Evolutionary conservation across 1,140 invertebrate species (phyloP), one percentile per base, ranked within the genome.

Genomic region (Drosophila lacertosa): DNA sequence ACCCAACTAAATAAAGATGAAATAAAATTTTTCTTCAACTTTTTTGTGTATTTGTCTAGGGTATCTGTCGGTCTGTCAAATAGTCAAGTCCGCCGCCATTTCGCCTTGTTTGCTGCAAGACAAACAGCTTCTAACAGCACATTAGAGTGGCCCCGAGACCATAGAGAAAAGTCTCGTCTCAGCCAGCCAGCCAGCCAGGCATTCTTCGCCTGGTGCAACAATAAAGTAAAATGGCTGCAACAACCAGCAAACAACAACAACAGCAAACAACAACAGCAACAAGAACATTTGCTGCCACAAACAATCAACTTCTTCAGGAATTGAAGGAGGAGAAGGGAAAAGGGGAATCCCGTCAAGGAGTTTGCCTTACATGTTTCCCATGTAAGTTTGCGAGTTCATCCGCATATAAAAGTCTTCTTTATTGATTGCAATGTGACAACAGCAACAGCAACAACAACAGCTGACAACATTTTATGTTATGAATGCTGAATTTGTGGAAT

Each of bases 81-180:
- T 4, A 1, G 10, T n/a, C 11, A n/a, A 26, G n/a, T n/a, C n/a
- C 24, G 0, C 0, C 11, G 10, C 32, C n/a, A 11, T 11, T 33
- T n/a, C 32, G 7, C 11, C 11, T 50, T 71, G 60, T 24, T 63
- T 54, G 24, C 54, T 32, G 68, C 51, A 67, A 68, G 63, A 81
- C 77, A 81, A 81, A 82, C 76, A 73, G 77, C 73, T 81, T 67
- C 68, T 73, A 77, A 82, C 63, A 77, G 77, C 74, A 81, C 78
- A 77, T 81, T 77, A 40, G 63, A 53, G 53, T 24, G 16, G 20
- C 13, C 22, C 20, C n/a, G n/a, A n/a, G n/a, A n/a, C n/a, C n/a
- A n/a, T n/a, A 48, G 7, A 13, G n/a, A 26, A 48, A 29, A 26
- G 13, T 11, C n/a, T n/a, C n/a, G n/a, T n/a, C n/a, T n/a, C n/a